Evolutionary conservation across 2,113 vertebrate species (phyloP).

Genomic region (Malurus alboscapulatus): DNA sequence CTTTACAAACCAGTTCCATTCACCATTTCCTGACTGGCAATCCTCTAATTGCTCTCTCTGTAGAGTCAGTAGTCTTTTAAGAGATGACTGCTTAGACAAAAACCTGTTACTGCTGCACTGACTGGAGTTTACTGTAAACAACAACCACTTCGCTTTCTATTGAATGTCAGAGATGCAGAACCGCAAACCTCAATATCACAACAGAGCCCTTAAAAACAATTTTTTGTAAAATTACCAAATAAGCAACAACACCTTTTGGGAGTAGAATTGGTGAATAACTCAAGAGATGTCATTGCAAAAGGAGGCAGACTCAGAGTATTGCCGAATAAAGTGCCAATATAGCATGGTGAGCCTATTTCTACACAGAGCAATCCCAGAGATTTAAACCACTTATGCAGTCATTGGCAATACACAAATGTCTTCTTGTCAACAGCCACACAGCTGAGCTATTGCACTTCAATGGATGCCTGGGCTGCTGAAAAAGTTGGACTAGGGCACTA

Average conservation of each 20-base stretch:
- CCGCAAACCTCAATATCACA: neutral
- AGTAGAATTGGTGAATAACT: neutral
- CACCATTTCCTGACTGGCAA: neutral
- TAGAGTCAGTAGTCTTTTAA: neutral
- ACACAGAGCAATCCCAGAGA: neutral
- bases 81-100: neutral
- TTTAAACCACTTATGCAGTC: neutral
- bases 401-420: fast-evolving
- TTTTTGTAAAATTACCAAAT: neutral
- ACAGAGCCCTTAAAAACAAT: neutral
- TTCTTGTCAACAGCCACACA: neutral
- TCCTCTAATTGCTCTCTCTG: neutral
- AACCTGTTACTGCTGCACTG: neutral
- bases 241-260: neutral
- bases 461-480: neutral
- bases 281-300: neutral
- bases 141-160: neutral
- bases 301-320: neutral
- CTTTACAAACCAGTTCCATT: neutral
- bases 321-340: neutral
- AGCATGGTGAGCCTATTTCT: neutral
- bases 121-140: neutral
- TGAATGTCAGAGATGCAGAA: neutral
- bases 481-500: neutral
- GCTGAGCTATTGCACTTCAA: neutral